phyloP scores from a whole-genome alignment of 2,113 vertebrate genomes.

The Pandion haliaetus region DNA sequence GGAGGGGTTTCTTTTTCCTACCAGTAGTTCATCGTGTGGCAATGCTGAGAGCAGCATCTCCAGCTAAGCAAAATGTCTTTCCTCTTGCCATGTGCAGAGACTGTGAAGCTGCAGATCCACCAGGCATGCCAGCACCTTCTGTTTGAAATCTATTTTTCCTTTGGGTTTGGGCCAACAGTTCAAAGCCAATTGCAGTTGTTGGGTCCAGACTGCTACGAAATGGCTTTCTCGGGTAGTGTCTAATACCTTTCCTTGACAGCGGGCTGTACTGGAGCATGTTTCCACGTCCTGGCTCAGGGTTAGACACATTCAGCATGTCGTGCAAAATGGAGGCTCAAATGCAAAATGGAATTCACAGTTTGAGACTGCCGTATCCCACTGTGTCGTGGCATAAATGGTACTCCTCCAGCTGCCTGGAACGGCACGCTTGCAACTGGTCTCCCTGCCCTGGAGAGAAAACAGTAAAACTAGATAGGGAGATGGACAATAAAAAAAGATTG shows the following conservation, averaged over 20 bases:
- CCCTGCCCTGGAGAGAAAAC: conserved; percentile 2
- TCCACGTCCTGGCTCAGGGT: not conserved
- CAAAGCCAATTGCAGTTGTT: conserved; percentile 33
- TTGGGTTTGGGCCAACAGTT: conserved; percentile 14
- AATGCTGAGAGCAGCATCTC: not conserved
- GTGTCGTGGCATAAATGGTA: conserved; percentile 10
- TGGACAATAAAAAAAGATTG: conserved; percentile 51
- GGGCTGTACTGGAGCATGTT: not conserved
- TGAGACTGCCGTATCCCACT: not conserved
- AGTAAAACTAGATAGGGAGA: conserved; percentile 34
- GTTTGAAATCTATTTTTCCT: conserved; percentile 61
- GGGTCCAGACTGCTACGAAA: conserved; percentile 15
- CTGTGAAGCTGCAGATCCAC: conserved; percentile 20
- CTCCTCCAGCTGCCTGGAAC: conserved; percentile 1
- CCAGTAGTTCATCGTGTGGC: not conserved
- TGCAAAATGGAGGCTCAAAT: conserved; percentile 31
- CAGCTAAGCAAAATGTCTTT: not conserved
- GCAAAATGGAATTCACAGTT: conserved; percentile 39
- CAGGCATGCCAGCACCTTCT: conserved; percentile 52
- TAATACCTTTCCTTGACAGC: conserved; percentile 42
- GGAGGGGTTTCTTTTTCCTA: not conserved
- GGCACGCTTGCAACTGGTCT: not conserved
- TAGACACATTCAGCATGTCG: not conserved
- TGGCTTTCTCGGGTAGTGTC: not conserved
- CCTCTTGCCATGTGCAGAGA: not conserved